Base-by-base conservation (phyloP, 2,888 invertebrate species). In the Diloba caeruleocephala region DNA sequence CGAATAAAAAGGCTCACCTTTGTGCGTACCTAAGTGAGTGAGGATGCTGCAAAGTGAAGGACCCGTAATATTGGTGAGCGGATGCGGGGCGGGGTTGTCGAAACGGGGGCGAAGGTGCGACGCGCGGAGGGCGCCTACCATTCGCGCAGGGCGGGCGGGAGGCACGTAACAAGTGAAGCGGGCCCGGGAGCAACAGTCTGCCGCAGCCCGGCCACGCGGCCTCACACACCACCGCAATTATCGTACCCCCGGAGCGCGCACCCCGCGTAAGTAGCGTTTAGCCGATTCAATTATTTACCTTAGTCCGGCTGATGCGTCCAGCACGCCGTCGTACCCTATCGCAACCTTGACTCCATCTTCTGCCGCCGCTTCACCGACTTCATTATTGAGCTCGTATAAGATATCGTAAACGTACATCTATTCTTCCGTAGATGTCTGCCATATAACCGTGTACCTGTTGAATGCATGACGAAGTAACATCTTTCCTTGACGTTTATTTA, bases 171-270 rank as follows among this genome's bases (percentile, higher is more conserved):
- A 92, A 92, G 92, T 92, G 90, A 92, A 90, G 89, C 89, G 90
- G 87, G 81, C 92, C 92, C 85, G 92, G 92, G 92, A 91, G 92
- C 92, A 93, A 93, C 92, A 93, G 92, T 93, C 92, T 93, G 92
- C 92, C 92, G 91, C 86, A 87, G 92, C 92, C 87, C 92, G 91
- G 92, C 90, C 90, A 89, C 91, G 91, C 91, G 92, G 89, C 82
- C 79, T 78, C 86, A 90, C 89, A 81, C 82, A 76, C 76, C 78
- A 78, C 81, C 77, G 81, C 79, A 79, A 85, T 85, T 84, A 80
- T 82, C 81, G 82, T 71, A 80, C 74, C 69, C 74, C 72, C 76
- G 76, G 79, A 81, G 66, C 81, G 78, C 76, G 80, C 74, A 77
- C 68, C 77, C 71, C 85, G 85, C 90, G 90, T 90, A 88, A 90